Base-by-base conservation (phyloP, 2,797 vertebrate species). In the Galago senegalensis region DNA sequence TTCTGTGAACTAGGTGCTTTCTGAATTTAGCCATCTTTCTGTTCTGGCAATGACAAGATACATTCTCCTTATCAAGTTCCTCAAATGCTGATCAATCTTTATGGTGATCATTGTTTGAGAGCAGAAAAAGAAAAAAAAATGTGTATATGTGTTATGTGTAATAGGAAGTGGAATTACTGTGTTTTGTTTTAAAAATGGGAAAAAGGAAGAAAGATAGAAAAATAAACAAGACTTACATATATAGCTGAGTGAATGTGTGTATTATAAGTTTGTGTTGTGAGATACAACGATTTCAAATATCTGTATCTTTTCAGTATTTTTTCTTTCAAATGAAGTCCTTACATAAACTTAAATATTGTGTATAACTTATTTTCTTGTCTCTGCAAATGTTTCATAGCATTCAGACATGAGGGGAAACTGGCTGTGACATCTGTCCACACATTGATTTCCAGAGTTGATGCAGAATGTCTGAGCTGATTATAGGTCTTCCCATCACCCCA, bases 391-490 rank as follows among this genome's bases (percentile, higher is more conserved):
- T 81, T 89, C 7, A 7, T 89, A 91, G 72, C 80, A 87, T 91
- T 95, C 56, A 31, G 60, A 79, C 70, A 40, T 58, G 65, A 77
- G 61, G 34, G 56, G 84, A 92, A 93, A 83, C 73, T 77, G 29
- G 37, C 86, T 75, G 81, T 89, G 94, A 91, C 95, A 96, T 96
- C 82, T 94, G 91, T 94, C 87, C 76, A 87, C 88, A 91, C 70
- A 49, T 63, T 67, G 88, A 67, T 89, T 92, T 89, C 91, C 86
- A 95, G 56, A 70, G 65, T 90, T 91, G 60, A 91, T 93, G 10
- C 93, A 97, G 95, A 97, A 97, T 96, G 96, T 93, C 61, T 84
- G 69, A 88, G 80, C 46, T 87, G 46, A 89, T 96, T 86, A 16
- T 12, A 14, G 11, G 27, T 87, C 53, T 93, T 79, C 46, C 84